Conservation (phyloP, 2,888 invertebrate genomes). For the Abrostola triplasia region DNA sequence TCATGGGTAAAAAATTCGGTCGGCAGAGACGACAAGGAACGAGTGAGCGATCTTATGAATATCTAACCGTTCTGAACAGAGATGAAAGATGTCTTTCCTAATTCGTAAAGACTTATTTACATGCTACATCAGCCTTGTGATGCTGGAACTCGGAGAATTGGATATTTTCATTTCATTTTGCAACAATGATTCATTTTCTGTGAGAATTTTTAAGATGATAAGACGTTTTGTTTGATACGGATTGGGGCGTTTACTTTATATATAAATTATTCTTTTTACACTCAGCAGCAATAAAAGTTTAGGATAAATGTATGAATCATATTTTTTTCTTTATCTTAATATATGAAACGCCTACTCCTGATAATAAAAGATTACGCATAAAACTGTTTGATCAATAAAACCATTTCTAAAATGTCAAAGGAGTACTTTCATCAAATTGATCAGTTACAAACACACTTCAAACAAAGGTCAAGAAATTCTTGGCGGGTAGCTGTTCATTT, state of each 20-base stretch:
- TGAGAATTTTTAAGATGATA: constrained; percentile 23
- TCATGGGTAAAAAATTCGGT: constrained; percentile 66
- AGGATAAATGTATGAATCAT: not conserved
- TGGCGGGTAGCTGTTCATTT: not conserved
- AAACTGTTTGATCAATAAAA: no score
- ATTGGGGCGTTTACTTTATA: constrained; percentile 19
- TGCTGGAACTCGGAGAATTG: constrained; percentile 48
- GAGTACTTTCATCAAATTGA: no score
- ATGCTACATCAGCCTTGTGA: constrained; percentile 67
- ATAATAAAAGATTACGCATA: no score
- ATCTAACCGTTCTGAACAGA: constrained; percentile 78
- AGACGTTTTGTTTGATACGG: constrained; percentile 13
- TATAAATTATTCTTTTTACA: constrained; percentile 21
- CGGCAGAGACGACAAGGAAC: constrained; percentile 60
- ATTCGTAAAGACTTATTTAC: constrained; percentile 79
- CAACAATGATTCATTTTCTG: constrained; percentile 30
- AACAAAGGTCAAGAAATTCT: not conserved
- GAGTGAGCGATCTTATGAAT: constrained; percentile 77
- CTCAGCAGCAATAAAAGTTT: not conserved
- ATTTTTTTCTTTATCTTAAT: not conserved
- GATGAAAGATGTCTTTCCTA: constrained; percentile 80
- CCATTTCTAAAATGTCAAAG: no score
- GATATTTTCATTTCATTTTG: constrained; percentile 37
- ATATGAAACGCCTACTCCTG: not conserved
- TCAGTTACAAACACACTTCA: no score